phyloP scores from a whole-genome alignment of 2,113 vertebrate species.

The Trachemys scripta region DNA sequence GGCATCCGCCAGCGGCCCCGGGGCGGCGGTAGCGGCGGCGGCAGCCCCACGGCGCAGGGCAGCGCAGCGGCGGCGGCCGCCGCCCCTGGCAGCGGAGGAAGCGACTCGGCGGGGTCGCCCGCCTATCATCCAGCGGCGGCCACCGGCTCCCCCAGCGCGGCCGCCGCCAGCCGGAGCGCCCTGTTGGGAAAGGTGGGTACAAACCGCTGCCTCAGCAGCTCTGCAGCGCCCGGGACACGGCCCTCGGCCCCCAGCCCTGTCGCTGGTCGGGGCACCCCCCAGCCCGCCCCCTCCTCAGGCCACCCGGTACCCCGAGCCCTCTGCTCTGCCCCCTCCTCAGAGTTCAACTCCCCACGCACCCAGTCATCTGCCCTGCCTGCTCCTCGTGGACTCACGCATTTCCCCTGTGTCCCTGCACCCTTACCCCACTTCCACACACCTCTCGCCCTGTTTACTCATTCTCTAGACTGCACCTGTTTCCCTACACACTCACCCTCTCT shows the following conservation, averaged over 20 bases:
- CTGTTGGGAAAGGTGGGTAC: slow-evolving; percentile 85
- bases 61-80: slow-evolving; percentile 53
- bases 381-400: neutral
- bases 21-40: slow-evolving; percentile 53
- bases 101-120: slow-evolving; percentile 12
- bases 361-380: neutral
- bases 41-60: slow-evolving; percentile 44
- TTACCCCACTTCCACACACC: neutral
- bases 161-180: slow-evolving; percentile 81
- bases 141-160: slow-evolving; percentile 1
- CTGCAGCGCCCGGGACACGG: neutral
- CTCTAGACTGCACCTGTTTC: neutral
- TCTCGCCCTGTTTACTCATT: neutral
- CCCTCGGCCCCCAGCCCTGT: too few species aligned
- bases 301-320: neutral
- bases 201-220: neutral
- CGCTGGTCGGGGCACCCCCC: neutral
- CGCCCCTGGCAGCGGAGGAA: slow-evolving; percentile 73
- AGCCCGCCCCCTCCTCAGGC: too few species aligned
- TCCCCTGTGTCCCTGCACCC: neutral
- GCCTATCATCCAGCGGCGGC: slow-evolving; percentile 33
- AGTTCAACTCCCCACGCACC: neutral
- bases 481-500: neutral
- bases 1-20: slow-evolving; percentile 92
- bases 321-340: too few species aligned